phyloP scores from a whole-genome alignment of 2,113 vertebrate species.

The Oryzias javanicus region DNA sequence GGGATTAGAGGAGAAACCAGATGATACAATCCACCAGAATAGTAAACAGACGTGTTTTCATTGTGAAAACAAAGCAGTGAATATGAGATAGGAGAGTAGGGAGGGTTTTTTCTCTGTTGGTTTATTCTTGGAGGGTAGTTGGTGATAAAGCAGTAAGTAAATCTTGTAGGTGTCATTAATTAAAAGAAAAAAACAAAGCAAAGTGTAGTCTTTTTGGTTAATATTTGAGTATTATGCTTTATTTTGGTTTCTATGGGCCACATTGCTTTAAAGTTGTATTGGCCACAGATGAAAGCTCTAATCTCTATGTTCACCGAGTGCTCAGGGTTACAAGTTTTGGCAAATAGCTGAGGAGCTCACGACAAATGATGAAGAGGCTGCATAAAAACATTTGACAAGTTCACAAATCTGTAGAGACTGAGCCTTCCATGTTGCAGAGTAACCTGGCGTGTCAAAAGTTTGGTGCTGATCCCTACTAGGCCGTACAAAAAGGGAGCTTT shows the following conservation, averaged over 20 bases:
- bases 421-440: slow-evolving; percentile 23
- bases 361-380: slow-evolving; percentile 1
- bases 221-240: slow-evolving; percentile 37
- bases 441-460: slow-evolving; percentile 22
- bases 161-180: slow-evolving; percentile 56
- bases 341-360: slow-evolving; percentile 4
- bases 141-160: slow-evolving; percentile 17
- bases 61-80: slow-evolving; percentile 47
- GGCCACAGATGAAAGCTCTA: slow-evolving; percentile 34
- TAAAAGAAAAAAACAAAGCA: slow-evolving; percentile 39
- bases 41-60: slow-evolving; percentile 52
- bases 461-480: slow-evolving; percentile 9
- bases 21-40: slow-evolving; percentile 54
- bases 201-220: slow-evolving; percentile 35
- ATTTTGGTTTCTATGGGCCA: slow-evolving; percentile 33
- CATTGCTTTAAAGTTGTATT: slow-evolving; percentile 27
- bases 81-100: slow-evolving; percentile 41
- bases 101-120: slow-evolving; percentile 11
- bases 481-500: slow-evolving; percentile 53
- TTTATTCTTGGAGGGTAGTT: slow-evolving; percentile 11
- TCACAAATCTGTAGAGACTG: slow-evolving; percentile 10
- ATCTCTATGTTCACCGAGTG: slow-evolving; percentile 22
- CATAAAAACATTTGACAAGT: slow-evolving; percentile 33
- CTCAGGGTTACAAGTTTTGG: slow-evolving; percentile 26
- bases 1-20: slow-evolving; percentile 54